A percentile compares a stretch with the other conserved stretches of the same genome.
Conservation (phyloP, 2,888 invertebrate species). For the Brachynemurus nebulosus region DNA sequence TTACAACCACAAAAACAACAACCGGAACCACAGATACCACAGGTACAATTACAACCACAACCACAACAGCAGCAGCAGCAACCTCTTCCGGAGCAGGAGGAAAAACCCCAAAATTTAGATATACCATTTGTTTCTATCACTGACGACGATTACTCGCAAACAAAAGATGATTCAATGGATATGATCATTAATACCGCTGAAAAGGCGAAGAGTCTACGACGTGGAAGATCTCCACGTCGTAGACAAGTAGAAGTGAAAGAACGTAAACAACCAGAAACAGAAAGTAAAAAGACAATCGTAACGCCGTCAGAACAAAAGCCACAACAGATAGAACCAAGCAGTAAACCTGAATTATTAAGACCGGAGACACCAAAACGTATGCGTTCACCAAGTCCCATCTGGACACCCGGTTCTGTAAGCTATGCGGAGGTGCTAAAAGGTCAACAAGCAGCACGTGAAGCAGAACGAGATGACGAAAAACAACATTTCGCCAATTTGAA, state of each 20-base stretch:
- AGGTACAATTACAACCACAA: constrained; percentile 14
- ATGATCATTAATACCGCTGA: constrained; percentile 30
- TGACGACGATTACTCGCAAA: not conserved
- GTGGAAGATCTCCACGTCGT: constrained; percentile 38
- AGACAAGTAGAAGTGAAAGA: constrained; percentile 22
- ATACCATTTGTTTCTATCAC: constrained; percentile 10
- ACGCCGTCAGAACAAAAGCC: constrained; percentile 3
- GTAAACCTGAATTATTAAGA: constrained; percentile 16
- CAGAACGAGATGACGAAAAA: not conserved
- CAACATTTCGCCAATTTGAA: not conserved
- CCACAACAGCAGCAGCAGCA: constrained; percentile 9
- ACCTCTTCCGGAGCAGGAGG: constrained; percentile 6
- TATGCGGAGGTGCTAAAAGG: constrained; percentile 71
- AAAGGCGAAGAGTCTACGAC: constrained; percentile 30
- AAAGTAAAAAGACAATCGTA: constrained; percentile 3
- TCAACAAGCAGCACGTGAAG: constrained; percentile 23
- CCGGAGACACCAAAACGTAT: constrained; percentile 27
- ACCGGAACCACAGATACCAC: constrained; percentile 12
- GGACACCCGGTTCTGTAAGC: constrained; percentile 57
- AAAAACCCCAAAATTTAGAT: not conserved
- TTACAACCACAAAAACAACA: constrained; percentile 2
- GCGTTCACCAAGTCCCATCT: constrained; percentile 57
- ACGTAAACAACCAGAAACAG: constrained; percentile 4
- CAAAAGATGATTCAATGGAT: constrained; percentile 19
- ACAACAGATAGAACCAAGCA: no score